These are phyloP conservation scores for Columba guinea DNA, from an alignment of 2,797 vertebrate species.

Conservation along the genomic window DNA sequence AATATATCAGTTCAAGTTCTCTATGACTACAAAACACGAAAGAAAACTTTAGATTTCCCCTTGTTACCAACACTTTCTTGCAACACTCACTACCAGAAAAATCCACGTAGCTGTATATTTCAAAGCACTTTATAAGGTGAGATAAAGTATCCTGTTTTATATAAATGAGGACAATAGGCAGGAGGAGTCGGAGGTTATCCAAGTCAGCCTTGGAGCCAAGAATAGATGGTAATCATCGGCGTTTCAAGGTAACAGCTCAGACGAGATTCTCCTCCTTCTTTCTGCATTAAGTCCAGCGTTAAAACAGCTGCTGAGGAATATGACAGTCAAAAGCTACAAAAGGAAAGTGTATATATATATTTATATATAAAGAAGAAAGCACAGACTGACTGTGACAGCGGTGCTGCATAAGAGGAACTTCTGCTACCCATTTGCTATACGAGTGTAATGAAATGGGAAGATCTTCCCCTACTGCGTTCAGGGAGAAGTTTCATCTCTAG, in stretches of 20 bases:
- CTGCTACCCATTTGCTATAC: fast-evolving
- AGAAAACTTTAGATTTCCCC: not conserved
- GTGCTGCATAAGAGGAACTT: not conserved
- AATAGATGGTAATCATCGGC: not conserved
- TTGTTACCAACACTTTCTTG: not conserved
- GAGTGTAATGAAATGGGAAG: not conserved
- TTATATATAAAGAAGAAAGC: not conserved
- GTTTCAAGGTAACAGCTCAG: not conserved
- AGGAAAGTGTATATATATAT: too few species aligned
- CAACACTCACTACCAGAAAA: not conserved
- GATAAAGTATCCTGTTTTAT: not conserved
- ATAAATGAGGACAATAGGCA: not conserved
- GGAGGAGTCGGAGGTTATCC: conserved; percentile 17
- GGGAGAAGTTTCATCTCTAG: not conserved
- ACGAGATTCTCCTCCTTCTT: not conserved
- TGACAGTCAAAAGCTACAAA: not conserved
- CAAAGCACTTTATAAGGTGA: not conserved
- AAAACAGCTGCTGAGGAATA: not conserved
- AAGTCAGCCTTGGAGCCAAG: not conserved
- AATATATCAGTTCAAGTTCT: not conserved
- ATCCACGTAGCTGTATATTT: not conserved
- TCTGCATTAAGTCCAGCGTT: not conserved
- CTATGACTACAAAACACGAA: not conserved
- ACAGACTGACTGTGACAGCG: not conserved
- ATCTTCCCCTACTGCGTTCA: not conserved